phyloP scores from a whole-genome alignment of 2,797 vertebrate genomes.

The Coluber constrictor region DNA sequence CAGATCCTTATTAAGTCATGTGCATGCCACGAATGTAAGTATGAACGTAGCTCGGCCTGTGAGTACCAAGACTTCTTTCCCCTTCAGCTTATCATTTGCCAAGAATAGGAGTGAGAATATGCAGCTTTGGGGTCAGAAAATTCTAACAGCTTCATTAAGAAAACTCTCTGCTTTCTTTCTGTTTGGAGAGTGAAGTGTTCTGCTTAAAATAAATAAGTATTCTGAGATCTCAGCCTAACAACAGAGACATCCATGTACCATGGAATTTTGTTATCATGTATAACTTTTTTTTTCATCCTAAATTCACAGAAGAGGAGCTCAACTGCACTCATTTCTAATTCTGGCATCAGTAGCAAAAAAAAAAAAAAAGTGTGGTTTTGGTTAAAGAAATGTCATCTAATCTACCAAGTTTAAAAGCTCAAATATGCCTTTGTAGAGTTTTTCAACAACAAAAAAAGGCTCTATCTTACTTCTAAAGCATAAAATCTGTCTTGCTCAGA shows the following conservation, averaged over 20 bases:
- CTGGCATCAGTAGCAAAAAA: slow-evolving; percentile 20
- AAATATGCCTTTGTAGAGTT: slow-evolving; percentile 51
- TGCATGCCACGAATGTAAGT: background rate
- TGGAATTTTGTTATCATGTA: background rate
- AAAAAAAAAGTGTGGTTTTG: slow-evolving; percentile 42
- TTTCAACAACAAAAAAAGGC: slow-evolving; percentile 61
- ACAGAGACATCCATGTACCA: slow-evolving; percentile 8
- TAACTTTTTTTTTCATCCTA: background rate
- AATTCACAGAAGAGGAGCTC: slow-evolving; percentile 5
- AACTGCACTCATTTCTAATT: slow-evolving; percentile 44
- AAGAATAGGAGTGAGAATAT: slow-evolving; percentile 41
- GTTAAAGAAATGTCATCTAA: slow-evolving; percentile 56
- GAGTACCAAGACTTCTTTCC: slow-evolving; percentile 33
- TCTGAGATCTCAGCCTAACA: background rate
- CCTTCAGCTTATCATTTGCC: slow-evolving; percentile 38
- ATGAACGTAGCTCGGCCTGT: slow-evolving; percentile 13
- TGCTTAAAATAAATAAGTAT: slow-evolving; percentile 9
- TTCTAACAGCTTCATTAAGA: slow-evolving; percentile 15
- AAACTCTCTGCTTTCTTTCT: slow-evolving; percentile 15
- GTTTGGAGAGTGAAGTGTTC: background rate
- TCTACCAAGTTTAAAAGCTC: slow-evolving; percentile 51
- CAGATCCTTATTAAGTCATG: slow-evolving; percentile 25
- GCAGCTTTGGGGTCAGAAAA: slow-evolving; percentile 47
- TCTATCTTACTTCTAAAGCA: slow-evolving; percentile 53
- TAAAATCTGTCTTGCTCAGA: slow-evolving; percentile 33